A percentile compares a stretch with the other conserved stretches of the same genome.
Evolutionary conservation across 2,797 vertebrate species (phyloP).

Genomic region (Orestias chungarensis): DNA sequence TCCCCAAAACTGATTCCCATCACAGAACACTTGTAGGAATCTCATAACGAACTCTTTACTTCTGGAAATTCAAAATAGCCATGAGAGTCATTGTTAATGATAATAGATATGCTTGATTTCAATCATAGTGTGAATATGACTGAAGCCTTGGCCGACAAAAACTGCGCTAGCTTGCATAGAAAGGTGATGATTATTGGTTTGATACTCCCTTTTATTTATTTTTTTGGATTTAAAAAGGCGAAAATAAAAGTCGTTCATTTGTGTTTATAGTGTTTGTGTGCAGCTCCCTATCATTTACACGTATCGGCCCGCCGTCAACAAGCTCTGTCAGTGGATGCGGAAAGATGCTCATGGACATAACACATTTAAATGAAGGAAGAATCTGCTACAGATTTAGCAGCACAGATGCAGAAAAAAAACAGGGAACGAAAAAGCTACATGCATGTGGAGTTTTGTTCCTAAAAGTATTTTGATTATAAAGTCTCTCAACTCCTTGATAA

Average conservation of each 20-base stretch:
- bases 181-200: slow-evolving; percentile 22
- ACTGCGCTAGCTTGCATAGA: slow-evolving; percentile 65
- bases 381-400: not conserved
- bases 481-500: not conserved
- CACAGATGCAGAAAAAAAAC: not conserved
- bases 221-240: slow-evolving; percentile 1
- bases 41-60: slow-evolving; percentile 4
- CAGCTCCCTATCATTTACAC: not conserved
- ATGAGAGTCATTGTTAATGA: slow-evolving; percentile 27
- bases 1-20: slow-evolving; percentile 13
- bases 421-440: not conserved
- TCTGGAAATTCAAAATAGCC: slow-evolving; percentile 35
- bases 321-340: not conserved
- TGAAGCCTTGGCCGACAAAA: slow-evolving; percentile 44
- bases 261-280: not conserved
- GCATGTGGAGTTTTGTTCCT: not conserved
- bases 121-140: slow-evolving; percentile 10
- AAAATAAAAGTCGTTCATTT: not conserved
- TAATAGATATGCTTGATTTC: slow-evolving; percentile 28
- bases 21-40: not conserved
- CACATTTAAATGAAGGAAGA: not conserved
- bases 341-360: slow-evolving; percentile 4
- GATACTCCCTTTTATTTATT: slow-evolving; percentile 5
- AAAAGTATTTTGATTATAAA: not conserved
- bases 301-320: slow-evolving; percentile 10